phyloP scores from a whole-genome alignment of 2,888 invertebrate genomes.

The Morpho achilles region DNA sequence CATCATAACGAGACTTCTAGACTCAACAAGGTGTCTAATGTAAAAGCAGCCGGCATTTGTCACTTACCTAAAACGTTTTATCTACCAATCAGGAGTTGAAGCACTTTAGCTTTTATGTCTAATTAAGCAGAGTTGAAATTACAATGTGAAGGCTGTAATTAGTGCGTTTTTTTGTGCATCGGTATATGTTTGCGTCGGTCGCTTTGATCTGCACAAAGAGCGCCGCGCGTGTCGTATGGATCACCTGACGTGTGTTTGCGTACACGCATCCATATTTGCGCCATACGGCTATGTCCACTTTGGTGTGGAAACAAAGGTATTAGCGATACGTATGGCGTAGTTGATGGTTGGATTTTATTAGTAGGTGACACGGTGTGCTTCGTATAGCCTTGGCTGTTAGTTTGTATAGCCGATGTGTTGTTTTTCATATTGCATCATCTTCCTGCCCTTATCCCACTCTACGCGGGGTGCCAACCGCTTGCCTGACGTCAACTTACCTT shows the following conservation, averaged over 20 bases:
- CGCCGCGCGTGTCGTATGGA: slow-evolving; percentile 71
- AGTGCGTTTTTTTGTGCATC: slow-evolving; percentile 23
- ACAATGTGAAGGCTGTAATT: not conserved
- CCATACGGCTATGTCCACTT: slow-evolving; percentile 24
- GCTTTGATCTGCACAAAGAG: slow-evolving; percentile 72
- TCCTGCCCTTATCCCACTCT: too few relatives aligned
- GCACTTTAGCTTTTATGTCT: not conserved
- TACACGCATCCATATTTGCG: slow-evolving; percentile 28
- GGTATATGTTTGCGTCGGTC: slow-evolving; percentile 55
- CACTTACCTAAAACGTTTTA: slow-evolving; percentile 8
- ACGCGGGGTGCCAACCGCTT: too few relatives aligned
- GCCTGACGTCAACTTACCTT: too few relatives aligned
- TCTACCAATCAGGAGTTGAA: not conserved
- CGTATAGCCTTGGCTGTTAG: too few relatives aligned
- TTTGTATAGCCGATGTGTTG: too few relatives aligned
- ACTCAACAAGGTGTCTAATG: slow-evolving; percentile 71
- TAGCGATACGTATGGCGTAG: slow-evolving; percentile 23
- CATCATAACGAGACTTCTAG: slow-evolving; percentile 54
- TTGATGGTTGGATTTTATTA: slow-evolving; percentile 1
- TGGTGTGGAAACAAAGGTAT: slow-evolving; percentile 18
- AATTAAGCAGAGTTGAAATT: slow-evolving; percentile 1
- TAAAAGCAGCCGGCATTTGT: slow-evolving; percentile 34
- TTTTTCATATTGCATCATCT: too few relatives aligned
- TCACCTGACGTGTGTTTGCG: slow-evolving; percentile 66
- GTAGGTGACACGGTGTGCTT: too few relatives aligned